phyloP scores from a whole-genome alignment of 1,140 invertebrate genomes.

The Anastatus disparis region DNA sequence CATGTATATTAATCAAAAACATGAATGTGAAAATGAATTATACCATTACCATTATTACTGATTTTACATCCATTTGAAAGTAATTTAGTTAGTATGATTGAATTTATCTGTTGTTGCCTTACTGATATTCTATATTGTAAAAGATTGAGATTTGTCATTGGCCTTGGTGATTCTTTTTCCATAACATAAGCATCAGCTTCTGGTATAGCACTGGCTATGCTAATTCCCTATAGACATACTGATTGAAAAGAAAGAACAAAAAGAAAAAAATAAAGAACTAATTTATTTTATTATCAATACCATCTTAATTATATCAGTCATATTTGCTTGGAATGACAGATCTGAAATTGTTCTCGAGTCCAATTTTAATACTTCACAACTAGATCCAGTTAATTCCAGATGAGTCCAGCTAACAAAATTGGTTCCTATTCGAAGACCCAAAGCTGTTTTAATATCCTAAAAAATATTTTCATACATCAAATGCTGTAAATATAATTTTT shows the following conservation, averaged over 20 bases:
- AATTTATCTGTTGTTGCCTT: background rate
- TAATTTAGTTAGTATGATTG: background rate
- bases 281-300: background rate
- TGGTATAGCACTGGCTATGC: slow-evolving; percentile 10
- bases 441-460: slow-evolving; percentile 14
- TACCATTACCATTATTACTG: background rate
- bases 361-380: slow-evolving; percentile 29
- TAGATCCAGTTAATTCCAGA: slow-evolving; percentile 6
- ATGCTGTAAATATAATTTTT: background rate
- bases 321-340: background rate
- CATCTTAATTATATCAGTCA: slow-evolving; percentile 6
- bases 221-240: slow-evolving; percentile 3
- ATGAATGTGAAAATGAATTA: background rate
- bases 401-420: slow-evolving; percentile 11
- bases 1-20: background rate
- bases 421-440: slow-evolving; percentile 6
- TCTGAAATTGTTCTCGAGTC: background rate
- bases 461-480: background rate
- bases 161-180: slow-evolving; percentile 9
- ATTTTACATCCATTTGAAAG: too few relatives aligned
- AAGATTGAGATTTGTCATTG: background rate
- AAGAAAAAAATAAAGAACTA: too few relatives aligned
- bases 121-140: background rate
- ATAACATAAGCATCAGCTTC: slow-evolving; percentile 27
- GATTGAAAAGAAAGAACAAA: background rate